A percentile compares a stretch with the other conserved stretches of the same genome.
Evolutionary conservation across 1,140 invertebrate genomes (phyloP).

Genomic region (Drosophila carrolli): DNA sequence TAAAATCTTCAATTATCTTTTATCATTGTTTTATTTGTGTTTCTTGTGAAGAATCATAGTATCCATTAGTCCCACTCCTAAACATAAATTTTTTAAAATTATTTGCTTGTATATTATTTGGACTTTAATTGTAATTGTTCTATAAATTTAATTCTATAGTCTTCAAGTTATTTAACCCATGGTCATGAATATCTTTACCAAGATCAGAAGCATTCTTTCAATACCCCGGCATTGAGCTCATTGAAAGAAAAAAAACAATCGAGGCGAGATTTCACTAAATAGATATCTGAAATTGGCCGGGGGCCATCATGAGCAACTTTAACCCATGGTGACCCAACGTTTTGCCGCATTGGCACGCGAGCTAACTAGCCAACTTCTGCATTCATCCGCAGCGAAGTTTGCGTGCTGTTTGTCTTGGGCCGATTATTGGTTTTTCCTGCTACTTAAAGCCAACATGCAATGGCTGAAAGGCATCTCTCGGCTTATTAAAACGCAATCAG

Average conservation of each 20-base stretch:
- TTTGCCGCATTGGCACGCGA: slow-evolving; percentile 62
- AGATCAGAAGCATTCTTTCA: slow-evolving; percentile 24
- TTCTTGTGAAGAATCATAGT: too few relatives aligned
- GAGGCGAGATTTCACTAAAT: slow-evolving; percentile 29
- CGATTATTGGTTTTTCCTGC: slow-evolving; percentile 62
- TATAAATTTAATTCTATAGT: too few relatives aligned
- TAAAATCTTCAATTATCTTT: too few relatives aligned
- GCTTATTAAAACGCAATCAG: slow-evolving; percentile 80
- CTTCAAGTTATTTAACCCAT: background rate
- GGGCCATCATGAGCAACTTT: slow-evolving; percentile 43
- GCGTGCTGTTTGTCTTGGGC: slow-evolving; percentile 51
- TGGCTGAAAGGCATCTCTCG: slow-evolving; percentile 42
- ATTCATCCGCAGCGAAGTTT: slow-evolving; percentile 27
- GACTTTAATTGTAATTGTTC: too few relatives aligned
- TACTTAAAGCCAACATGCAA: slow-evolving; percentile 71
- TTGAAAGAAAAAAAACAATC: slow-evolving; percentile 23
- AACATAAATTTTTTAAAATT: too few relatives aligned
- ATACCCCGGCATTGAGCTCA: slow-evolving; percentile 2
- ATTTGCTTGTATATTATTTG: too few relatives aligned
- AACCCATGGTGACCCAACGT: slow-evolving; percentile 66
- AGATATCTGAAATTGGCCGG: slow-evolving; percentile 20
- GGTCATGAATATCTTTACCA: background rate
- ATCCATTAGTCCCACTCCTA: too few relatives aligned
- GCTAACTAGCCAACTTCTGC: slow-evolving; percentile 24
- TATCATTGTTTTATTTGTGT: too few relatives aligned